phyloP scores from a whole-genome alignment of 2,888 invertebrate genomes.

The Thera britannica region DNA sequence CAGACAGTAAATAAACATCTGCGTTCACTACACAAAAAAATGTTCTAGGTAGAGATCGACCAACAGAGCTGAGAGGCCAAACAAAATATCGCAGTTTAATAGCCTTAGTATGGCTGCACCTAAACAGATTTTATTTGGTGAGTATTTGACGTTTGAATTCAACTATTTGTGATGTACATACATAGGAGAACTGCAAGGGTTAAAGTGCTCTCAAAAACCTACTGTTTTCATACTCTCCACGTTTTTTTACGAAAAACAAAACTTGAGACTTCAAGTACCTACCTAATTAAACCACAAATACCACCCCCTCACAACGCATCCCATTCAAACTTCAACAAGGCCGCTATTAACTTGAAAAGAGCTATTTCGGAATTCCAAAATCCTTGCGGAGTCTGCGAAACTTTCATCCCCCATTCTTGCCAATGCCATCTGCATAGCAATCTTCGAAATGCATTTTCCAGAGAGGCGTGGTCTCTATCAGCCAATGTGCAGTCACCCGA shows the following conservation, averaged over 20 bases:
- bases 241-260: not conserved
- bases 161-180: no score
- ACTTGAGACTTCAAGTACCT: slow-evolving; percentile 21
- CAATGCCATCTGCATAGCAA: slow-evolving; percentile 79
- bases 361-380: slow-evolving; percentile 52
- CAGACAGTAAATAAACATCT: no score
- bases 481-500: slow-evolving; percentile 85
- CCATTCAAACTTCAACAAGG: slow-evolving; percentile 41
- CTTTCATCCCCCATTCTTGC: slow-evolving; percentile 63
- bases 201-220: not conserved
- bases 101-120: no score
- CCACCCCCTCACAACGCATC: slow-evolving; percentile 31
- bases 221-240: not conserved
- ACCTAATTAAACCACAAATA: slow-evolving; percentile 26
- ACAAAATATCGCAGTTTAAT: no score
- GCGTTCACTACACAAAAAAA: no score
- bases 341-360: slow-evolving; percentile 65
- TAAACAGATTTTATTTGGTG: no score
- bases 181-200: no score
- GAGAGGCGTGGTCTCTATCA: slow-evolving; percentile 79
- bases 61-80: no score
- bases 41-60: no score
- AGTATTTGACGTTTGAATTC: no score
- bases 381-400: slow-evolving; percentile 52
- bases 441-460: slow-evolving; percentile 83